These are phyloP conservation scores for Argyra leucocephala DNA, from an alignment of 2,888 invertebrate genomes.

Conservation along the genomic window DNA sequence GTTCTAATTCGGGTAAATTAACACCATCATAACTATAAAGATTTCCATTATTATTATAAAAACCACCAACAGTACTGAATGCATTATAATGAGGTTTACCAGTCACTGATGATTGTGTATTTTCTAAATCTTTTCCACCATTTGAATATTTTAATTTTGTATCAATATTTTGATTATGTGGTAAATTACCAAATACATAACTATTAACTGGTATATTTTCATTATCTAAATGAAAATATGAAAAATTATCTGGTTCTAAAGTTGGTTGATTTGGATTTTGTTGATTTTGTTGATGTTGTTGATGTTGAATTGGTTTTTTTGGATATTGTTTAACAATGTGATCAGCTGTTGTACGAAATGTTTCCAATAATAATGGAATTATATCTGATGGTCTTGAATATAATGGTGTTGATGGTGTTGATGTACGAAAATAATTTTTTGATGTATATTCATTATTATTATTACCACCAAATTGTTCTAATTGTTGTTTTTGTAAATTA, in stretches of 20 bases:
- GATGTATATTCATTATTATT: neutral
- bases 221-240: slow-evolving; percentile 42
- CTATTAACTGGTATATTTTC: slow-evolving; percentile 18
- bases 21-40: neutral
- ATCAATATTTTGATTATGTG: neutral
- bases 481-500: neutral
- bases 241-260: slow-evolving; percentile 35
- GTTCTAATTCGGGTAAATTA: slow-evolving; percentile 4
- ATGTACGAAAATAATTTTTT: neutral
- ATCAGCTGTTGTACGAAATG: slow-evolving; percentile 8
- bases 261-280: slow-evolving; percentile 7
- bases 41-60: slow-evolving; percentile 47
- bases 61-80: slow-evolving; percentile 49
- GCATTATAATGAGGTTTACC: slow-evolving; percentile 49
- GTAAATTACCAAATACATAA: slow-evolving; percentile 1
- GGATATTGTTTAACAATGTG: too few species aligned
- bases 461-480: neutral
- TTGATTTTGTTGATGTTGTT: slow-evolving; percentile 7
- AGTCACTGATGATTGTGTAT: slow-evolving; percentile 27
- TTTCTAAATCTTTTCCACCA: neutral
- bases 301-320: slow-evolving; percentile 8
- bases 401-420: neutral
- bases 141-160: neutral
- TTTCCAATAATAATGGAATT: neutral
- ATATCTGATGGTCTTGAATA: slow-evolving; percentile 1